Percentiles rank a stretch among this genome's conserved stretches.
Conservation (phyloP, 1,140 invertebrate species). For the Andricus grossulariae region DNA sequence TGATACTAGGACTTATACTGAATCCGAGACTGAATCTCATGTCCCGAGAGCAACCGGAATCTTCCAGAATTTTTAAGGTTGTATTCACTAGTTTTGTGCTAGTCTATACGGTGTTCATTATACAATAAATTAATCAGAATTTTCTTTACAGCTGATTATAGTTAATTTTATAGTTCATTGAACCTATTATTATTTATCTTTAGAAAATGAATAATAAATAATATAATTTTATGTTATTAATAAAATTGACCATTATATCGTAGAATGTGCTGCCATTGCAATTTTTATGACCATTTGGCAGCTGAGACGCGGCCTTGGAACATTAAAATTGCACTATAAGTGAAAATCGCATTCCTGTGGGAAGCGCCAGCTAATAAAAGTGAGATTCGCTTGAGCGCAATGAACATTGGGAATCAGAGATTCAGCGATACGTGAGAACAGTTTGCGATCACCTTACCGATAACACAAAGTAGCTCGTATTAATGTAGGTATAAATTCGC, state of each 20-base stretch:
- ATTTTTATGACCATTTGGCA: background rate
- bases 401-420: conserved; percentile 20
- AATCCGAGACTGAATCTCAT: no score
- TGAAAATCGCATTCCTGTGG: conserved; percentile 27
- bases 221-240: background rate
- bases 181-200: no score
- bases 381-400: background rate
- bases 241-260: background rate
- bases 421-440: conserved; percentile 16
- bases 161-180: no score
- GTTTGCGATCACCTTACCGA: background rate
- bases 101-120: no score
- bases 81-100: no score
- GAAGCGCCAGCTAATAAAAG: conserved; percentile 20
- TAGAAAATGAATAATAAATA: no score
- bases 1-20: no score
- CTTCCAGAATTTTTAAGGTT: no score
- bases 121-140: no score
- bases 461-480: conserved; percentile 12
- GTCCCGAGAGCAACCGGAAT: no score
- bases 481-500: background rate
- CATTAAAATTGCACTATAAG: conserved; percentile 27
- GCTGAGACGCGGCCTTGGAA: conserved; percentile 8
- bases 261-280: conserved; percentile 19
- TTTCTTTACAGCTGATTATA: no score